Conservation (phyloP, 2,888 invertebrate species). For the Rugalucina vietnamica region DNA sequence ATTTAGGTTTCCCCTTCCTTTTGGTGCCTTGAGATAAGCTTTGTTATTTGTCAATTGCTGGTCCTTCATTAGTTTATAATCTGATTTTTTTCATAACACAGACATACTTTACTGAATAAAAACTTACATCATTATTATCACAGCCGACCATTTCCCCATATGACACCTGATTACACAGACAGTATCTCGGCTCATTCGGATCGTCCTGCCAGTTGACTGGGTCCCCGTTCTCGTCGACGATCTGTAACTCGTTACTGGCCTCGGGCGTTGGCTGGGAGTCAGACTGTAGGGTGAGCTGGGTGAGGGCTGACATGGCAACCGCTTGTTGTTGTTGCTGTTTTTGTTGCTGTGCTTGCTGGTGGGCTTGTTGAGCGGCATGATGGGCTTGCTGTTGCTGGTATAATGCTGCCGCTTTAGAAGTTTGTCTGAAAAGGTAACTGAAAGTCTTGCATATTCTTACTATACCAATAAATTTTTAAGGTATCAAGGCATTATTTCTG, state of each 20-base stretch:
- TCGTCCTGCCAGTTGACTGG: slow-evolving; percentile 93
- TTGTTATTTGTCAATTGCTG: too few relatives aligned
- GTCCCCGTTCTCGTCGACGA: slow-evolving; percentile 76
- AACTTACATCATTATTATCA: slow-evolving; percentile 96
- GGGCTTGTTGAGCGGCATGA: slow-evolving; percentile 50
- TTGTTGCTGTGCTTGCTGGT: slow-evolving; percentile 46
- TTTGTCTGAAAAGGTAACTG: slow-evolving; percentile 67
- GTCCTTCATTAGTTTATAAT: too few relatives aligned
- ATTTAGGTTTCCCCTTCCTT: too few relatives aligned
- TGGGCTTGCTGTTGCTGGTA: slow-evolving; percentile 63
- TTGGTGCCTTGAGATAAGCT: too few relatives aligned
- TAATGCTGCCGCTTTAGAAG: slow-evolving; percentile 75
- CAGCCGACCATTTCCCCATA: slow-evolving; percentile 99
- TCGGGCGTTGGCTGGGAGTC: slow-evolving; percentile 84
- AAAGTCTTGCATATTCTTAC: neutral
- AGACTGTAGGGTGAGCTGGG: slow-evolving; percentile 82
- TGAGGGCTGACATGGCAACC: slow-evolving; percentile 77
- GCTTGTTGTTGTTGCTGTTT: slow-evolving; percentile 66
- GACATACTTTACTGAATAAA: too few relatives aligned
- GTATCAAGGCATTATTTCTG: neutral
- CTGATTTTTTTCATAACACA: too few relatives aligned
- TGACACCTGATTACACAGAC: slow-evolving; percentile 98
- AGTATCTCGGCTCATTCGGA: slow-evolving; percentile 98
- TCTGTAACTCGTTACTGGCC: slow-evolving; percentile 74
- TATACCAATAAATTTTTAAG: neutral